phyloP scores from a whole-genome alignment of 1,140 invertebrate genomes.

The Andricus grossulariae region DNA sequence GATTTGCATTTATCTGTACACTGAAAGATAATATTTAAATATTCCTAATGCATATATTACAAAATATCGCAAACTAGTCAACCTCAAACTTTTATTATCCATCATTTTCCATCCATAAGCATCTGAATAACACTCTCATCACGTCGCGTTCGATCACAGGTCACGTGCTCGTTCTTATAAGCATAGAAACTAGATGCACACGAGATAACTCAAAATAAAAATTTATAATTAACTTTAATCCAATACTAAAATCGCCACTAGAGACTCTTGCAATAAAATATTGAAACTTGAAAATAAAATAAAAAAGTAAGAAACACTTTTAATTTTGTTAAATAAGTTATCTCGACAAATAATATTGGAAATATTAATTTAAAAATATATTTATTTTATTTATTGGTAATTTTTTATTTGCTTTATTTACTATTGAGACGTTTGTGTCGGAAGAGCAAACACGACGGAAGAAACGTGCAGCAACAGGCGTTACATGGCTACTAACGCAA shows the following conservation, averaged over 20 bases:
- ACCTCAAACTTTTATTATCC: not conserved
- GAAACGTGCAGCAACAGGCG: constrained; percentile 43
- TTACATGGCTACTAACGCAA: constrained; percentile 44
- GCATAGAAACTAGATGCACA: not conserved
- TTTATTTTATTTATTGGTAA: not conserved
- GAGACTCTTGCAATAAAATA: no score
- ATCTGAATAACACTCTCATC: not conserved
- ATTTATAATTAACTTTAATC: no score
- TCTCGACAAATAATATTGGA: no score
- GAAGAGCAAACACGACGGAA: constrained; percentile 3
- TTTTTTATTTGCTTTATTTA: not conserved
- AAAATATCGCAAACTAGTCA: not conserved
- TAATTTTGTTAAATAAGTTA: no score
- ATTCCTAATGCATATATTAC: not conserved
- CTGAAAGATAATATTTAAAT: no score
- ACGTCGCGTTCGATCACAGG: not conserved
- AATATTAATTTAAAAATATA: no score
- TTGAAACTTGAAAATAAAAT: no score
- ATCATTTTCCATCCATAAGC: no score
- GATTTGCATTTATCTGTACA: no score
- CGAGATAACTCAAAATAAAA: not conserved
- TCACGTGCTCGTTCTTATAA: not conserved
- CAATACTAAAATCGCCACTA: no score
- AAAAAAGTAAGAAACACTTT: no score
- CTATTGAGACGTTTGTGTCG: not conserved